Percentiles rank a stretch among this genome's conserved stretches.
Conservation (phyloP, 1,140 invertebrate species). For the Ericerus pela region DNA sequence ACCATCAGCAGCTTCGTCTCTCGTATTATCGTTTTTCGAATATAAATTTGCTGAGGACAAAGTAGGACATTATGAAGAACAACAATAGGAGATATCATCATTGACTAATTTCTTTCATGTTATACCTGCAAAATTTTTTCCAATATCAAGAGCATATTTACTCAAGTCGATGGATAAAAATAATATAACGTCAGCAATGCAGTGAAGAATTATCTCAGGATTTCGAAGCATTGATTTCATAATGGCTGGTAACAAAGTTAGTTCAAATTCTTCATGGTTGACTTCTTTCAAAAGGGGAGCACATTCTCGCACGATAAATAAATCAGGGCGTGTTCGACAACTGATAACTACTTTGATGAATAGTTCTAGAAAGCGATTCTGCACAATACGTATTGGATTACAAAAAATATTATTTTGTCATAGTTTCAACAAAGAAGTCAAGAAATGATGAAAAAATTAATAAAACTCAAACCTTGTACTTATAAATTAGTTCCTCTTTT, state of each 20-base stretch:
- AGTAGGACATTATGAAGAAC: neutral
- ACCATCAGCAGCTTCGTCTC: constrained; percentile 51
- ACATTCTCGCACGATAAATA: constrained; percentile 47
- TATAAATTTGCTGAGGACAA: constrained; percentile 47
- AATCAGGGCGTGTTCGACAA: constrained; percentile 57
- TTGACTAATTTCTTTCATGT: constrained; percentile 28
- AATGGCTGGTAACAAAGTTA: constrained; percentile 59
- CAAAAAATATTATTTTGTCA: too few species aligned
- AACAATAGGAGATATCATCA: neutral
- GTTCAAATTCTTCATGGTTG: constrained; percentile 57
- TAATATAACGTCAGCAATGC: constrained; percentile 55
- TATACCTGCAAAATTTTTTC: constrained; percentile 64
- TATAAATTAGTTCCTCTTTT: constrained; percentile 17
- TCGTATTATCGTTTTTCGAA: constrained; percentile 63
- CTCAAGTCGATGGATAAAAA: constrained; percentile 64
- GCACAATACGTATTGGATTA: too few species aligned
- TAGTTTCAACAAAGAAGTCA: neutral
- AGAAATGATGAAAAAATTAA: neutral
- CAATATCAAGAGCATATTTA: constrained; percentile 58
- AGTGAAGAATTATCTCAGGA: constrained; percentile 76
- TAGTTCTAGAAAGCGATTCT: constrained; percentile 48
- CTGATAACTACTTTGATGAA: constrained; percentile 70
- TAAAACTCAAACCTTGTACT: constrained; percentile 19
- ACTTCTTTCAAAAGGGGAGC: constrained; percentile 46
- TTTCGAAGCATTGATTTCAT: constrained; percentile 85